Evolutionary conservation across 2,888 invertebrate species (phyloP), one percentile per base, ranked within the genome.

Genomic region (Eustalomyia histrio): DNA sequence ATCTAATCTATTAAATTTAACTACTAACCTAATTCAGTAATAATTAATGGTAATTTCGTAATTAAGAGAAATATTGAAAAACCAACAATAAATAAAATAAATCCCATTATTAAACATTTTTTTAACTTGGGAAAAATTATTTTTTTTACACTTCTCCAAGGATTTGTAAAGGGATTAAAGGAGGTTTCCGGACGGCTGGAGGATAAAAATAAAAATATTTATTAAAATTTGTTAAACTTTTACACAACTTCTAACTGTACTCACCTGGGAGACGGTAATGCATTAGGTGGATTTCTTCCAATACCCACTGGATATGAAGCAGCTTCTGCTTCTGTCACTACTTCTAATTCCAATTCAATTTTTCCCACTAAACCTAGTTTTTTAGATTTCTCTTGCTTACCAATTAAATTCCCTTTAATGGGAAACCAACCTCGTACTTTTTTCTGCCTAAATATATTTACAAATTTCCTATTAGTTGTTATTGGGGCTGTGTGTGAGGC

Each of bases 401-500:
- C 52, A 5, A 60, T 76, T 1, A 79, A n/a, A 14, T 83, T 79
- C 4, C 83, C 84, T 2, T 83, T 73, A 24, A 89, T 76, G 0
- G 95, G 94, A 94, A 95, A 95, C 95, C 95, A 95, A 0, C 94
- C 94, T 78, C 91, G 92, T 5, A 93, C 90, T 14, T 92, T 89
- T 84, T 91, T 92, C 0, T 91, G 86, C 75, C 92, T 91, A 87
- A 95, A 95, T n/a, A 95, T 89, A 90, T 94, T 94, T 0, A 94
- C 39, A 16, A 63, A 47, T 65, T 65, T 74, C 58, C 60, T 43
- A 10, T 0, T 83, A 80, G 33, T 83, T 82, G 0, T 85, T 79
- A 55, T 43, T 14, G 33, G 29, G 6, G 7, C 29, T 29, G 29
- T 29, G 7, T 6, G 29, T 4, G 7, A 6, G 29, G 29, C 58